Conservation (phyloP, 2,797 vertebrate genomes). For the Ctenopoma multispine region DNA sequence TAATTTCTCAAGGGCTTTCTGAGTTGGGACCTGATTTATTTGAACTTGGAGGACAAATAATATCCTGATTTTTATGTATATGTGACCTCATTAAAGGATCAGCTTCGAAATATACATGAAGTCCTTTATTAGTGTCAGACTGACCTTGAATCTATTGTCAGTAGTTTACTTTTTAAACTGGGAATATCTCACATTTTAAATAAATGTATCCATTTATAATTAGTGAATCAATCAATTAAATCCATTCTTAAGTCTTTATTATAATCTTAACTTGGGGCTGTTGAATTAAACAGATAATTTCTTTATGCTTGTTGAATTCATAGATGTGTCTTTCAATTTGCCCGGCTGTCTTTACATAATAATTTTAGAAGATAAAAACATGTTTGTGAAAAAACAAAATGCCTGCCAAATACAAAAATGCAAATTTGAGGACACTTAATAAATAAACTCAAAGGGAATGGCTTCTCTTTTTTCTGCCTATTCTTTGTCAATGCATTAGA, state of each 20-base stretch:
- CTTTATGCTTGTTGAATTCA: background rate
- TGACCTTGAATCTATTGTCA: conserved; percentile 14
- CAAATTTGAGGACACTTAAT: conserved; percentile 44
- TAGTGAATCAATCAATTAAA: background rate
- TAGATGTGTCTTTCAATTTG: background rate
- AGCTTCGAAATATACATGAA: conserved; percentile 16
- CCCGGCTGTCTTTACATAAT: conserved; percentile 7
- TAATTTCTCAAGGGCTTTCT: conserved; percentile 33
- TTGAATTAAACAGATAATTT: conserved; percentile 1
- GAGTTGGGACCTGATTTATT: conserved; percentile 36
- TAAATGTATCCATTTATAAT: background rate
- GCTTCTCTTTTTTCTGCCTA: conserved; percentile 20
- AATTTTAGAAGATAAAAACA: conserved; percentile 35
- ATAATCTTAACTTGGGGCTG: background rate
- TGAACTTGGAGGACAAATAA: conserved; percentile 26
- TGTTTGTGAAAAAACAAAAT: conserved; percentile 56
- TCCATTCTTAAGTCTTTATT: background rate
- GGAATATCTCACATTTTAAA: background rate
- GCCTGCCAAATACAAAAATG: conserved; percentile 41
- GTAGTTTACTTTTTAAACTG: background rate
- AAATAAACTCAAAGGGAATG: conserved; percentile 43
- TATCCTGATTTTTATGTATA: conserved; percentile 16
- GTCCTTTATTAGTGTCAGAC: background rate
- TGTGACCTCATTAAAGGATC: conserved; percentile 10
- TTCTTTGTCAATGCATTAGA: conserved; percentile 57